A percentile compares a stretch with the other conserved stretches of the same genome.
Conservation (phyloP, 1,140 invertebrate genomes). For the Prorops nasuta region DNA sequence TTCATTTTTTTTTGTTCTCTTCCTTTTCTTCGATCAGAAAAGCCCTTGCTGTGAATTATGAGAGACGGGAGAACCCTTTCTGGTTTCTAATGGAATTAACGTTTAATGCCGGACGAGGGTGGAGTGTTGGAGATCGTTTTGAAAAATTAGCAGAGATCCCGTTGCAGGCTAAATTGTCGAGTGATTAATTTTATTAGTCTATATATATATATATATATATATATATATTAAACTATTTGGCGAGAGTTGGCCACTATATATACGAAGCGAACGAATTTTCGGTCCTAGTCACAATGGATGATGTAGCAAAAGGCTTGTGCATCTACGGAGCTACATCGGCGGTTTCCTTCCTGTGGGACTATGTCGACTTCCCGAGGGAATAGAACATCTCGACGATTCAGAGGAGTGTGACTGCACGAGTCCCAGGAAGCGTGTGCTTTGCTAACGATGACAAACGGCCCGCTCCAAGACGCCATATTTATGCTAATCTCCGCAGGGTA, state of each 20-base stretch:
- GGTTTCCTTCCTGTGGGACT: slow-evolving; percentile 39
- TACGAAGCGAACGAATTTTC: background rate
- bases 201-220: too few relatives aligned
- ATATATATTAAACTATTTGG: too few relatives aligned
- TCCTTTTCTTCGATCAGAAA: slow-evolving; percentile 59
- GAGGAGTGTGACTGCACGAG: slow-evolving; percentile 48
- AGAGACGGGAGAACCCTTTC: slow-evolving; percentile 47
- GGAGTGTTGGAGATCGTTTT: too few relatives aligned
- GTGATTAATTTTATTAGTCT: too few relatives aligned
- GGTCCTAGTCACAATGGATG: background rate
- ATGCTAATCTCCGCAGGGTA: slow-evolving; percentile 52
- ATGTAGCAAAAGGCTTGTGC: background rate
- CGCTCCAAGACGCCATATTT: slow-evolving; percentile 56
- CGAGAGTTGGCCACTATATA: too few relatives aligned
- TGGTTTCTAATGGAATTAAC: slow-evolving; percentile 52
- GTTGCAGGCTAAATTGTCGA: too few relatives aligned
- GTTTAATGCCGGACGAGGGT: slow-evolving; percentile 41
- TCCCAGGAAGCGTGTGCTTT: slow-evolving; percentile 59
- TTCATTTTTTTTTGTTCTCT: background rate
- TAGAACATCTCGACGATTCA: slow-evolving; percentile 37
- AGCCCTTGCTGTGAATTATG: slow-evolving; percentile 56
- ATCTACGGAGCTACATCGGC: slow-evolving; percentile 16
- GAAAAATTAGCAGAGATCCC: too few relatives aligned
- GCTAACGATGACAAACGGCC: slow-evolving; percentile 57
- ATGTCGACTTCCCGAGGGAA: slow-evolving; percentile 27